A percentile compares a stretch with the other conserved stretches of the same genome.
These are phyloP conservation scores for Astreopora myriophthalma DNA, from an alignment of 64 coral and sea anemone species.

Conservation along the genomic window DNA sequence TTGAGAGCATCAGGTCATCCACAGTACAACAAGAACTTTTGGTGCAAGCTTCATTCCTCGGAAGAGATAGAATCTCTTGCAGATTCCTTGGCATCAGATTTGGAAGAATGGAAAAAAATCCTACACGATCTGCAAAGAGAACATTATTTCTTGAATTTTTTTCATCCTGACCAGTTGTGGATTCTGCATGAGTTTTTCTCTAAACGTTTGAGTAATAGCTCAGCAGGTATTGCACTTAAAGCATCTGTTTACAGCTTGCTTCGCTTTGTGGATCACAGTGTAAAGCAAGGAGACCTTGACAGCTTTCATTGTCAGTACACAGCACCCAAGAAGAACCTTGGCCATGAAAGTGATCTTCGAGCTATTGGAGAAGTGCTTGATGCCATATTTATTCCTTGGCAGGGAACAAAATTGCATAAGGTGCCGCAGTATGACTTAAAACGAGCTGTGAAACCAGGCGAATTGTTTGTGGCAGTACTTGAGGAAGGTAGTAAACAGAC, in stretches of 20 bases:
- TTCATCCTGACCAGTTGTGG: slow-evolving; percentile 86
- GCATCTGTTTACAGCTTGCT: slow-evolving; percentile 52
- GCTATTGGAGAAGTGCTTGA: slow-evolving; percentile 64
- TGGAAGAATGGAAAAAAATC: slow-evolving; percentile 61
- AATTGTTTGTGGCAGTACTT: slow-evolving; percentile 84
- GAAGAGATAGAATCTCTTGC: slow-evolving; percentile 43
- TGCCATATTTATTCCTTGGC: slow-evolving; percentile 26
- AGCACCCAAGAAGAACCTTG: slow-evolving; percentile 7
- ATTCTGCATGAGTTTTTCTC: slow-evolving; percentile 21
- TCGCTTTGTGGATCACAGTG: slow-evolving; percentile 51
- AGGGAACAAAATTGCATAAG: not conserved
- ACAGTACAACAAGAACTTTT: slow-evolving; percentile 12
- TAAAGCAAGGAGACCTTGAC: slow-evolving; percentile 37
- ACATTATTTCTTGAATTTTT: slow-evolving; percentile 83
- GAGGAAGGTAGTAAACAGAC: slow-evolving; percentile 78
- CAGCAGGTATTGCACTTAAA: not conserved
- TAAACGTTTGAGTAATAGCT: not conserved
- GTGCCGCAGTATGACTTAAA: not conserved
- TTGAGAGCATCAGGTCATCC: slow-evolving; percentile 68
- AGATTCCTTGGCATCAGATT: slow-evolving; percentile 13
- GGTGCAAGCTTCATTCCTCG: slow-evolving; percentile 37
- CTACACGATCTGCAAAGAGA: slow-evolving; percentile 18
- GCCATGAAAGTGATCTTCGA: slow-evolving; percentile 36
- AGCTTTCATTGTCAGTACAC: slow-evolving; percentile 17
- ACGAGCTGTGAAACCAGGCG: slow-evolving; percentile 63